Conservation (phyloP, 2,888 invertebrate species). For the Hirtodrosophila histrioides region DNA sequence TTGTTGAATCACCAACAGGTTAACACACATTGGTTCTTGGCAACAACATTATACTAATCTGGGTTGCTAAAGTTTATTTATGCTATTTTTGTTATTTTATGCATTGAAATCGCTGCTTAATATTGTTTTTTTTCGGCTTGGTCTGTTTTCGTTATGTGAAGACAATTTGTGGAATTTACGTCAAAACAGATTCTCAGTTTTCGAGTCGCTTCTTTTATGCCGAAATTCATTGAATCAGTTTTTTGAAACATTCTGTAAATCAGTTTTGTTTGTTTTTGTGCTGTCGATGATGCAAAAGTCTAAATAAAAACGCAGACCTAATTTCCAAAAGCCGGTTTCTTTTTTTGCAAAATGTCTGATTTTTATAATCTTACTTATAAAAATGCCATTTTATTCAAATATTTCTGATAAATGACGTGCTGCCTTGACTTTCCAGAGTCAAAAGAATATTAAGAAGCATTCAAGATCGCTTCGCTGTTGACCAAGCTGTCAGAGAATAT, state of each 20-base stretch:
- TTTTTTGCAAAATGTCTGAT: slow-evolving; percentile 21
- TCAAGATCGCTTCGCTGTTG: no score
- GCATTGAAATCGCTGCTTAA: slow-evolving; percentile 19
- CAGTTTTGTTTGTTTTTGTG: slow-evolving; percentile 31
- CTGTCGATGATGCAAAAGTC: slow-evolving; percentile 69
- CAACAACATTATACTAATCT: slow-evolving; percentile 42
- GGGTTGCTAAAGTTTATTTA: slow-evolving; percentile 21
- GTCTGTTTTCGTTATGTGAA: slow-evolving; percentile 12
- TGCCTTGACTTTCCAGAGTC: not conserved
- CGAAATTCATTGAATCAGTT: slow-evolving; percentile 46
- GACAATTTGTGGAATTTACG: slow-evolving; percentile 30
- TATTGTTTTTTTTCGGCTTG: no score
- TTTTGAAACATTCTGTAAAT: slow-evolving; percentile 44
- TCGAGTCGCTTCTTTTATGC: not conserved
- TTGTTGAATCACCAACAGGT: slow-evolving; percentile 67
- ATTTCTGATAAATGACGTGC: slow-evolving; percentile 23
- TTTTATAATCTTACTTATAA: slow-evolving; percentile 37
- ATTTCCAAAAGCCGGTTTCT: slow-evolving; percentile 68
- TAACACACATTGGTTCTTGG: slow-evolving; percentile 35
- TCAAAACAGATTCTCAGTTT: slow-evolving; percentile 17
- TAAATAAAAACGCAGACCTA: slow-evolving; percentile 77
- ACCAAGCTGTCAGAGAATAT: slow-evolving; percentile 1
- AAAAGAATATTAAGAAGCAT: not conserved
- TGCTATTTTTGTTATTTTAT: slow-evolving; percentile 24
- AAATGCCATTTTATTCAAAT: slow-evolving; percentile 22